Conservation (phyloP, 2,888 invertebrate genomes). For the Eurytoma adleriae region DNA sequence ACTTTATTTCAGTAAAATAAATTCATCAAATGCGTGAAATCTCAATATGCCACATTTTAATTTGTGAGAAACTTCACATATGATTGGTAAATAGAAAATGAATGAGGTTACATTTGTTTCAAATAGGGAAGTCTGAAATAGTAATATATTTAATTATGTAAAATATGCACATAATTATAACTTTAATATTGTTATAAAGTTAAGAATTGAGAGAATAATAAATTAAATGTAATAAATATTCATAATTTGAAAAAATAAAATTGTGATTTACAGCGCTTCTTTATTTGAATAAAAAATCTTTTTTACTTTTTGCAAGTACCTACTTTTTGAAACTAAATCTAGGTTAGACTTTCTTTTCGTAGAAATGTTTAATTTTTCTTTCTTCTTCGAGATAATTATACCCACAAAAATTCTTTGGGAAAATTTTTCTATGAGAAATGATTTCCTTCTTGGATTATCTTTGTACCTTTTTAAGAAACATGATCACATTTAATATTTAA, state of each 20-base stretch:
- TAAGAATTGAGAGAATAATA: not conserved
- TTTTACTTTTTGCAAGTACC: no score
- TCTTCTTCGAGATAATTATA: no score
- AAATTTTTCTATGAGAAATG: no score
- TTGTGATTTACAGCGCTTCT: not conserved
- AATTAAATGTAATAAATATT: not conserved
- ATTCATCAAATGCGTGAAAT: not conserved
- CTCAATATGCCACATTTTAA: not conserved
- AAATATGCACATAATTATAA: not conserved
- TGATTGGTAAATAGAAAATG: slow-evolving; percentile 24
- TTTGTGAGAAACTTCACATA: slow-evolving; percentile 28
- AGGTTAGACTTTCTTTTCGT: no score
- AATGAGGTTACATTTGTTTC: not conserved
- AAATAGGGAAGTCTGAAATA: slow-evolving; percentile 14
- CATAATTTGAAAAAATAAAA: not conserved
- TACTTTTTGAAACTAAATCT: no score
- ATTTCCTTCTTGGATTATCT: no score
- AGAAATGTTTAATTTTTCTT: no score
- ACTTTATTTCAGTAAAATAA: not conserved
- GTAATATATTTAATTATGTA: not conserved
- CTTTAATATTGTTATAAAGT: not conserved
- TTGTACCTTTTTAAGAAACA: no score
- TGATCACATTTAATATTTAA: no score
- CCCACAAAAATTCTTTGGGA: no score
- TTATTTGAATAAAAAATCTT: no score